These are phyloP conservation scores for Dasyornis broadbenti DNA, from an alignment of 2,113 vertebrate genomes.

Conservation along the genomic window DNA sequence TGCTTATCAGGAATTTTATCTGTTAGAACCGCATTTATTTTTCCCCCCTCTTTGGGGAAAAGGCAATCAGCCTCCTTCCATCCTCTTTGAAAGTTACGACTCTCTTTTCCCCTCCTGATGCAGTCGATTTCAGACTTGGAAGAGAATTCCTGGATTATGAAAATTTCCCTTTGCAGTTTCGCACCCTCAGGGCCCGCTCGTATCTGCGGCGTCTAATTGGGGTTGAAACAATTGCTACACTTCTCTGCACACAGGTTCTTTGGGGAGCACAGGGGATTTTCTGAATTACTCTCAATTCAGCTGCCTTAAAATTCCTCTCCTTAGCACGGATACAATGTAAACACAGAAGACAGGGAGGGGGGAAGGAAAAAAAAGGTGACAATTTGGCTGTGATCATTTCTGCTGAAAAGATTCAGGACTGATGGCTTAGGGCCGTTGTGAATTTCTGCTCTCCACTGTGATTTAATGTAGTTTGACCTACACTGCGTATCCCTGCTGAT, in stretches of 20 bases:
- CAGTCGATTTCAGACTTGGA: background rate
- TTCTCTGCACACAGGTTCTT: background rate
- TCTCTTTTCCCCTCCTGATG: background rate
- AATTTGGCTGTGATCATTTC: background rate
- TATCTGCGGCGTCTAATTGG: background rate
- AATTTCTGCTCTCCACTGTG: background rate
- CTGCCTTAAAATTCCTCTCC: background rate
- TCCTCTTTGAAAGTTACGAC: background rate
- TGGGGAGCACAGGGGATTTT: background rate
- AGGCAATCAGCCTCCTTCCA: background rate
- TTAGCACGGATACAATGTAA: background rate
- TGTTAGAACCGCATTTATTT: background rate
- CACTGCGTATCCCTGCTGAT: background rate
- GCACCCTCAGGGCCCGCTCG: background rate
- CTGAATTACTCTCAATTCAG: background rate
- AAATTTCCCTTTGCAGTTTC: background rate
- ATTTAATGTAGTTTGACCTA: constrained; percentile 9
- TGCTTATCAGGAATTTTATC: background rate
- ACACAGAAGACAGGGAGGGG: background rate
- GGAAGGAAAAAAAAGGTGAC: no score
- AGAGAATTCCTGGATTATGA: background rate
- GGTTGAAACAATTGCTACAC: background rate
- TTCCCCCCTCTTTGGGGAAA: no score
- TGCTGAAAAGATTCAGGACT: background rate
- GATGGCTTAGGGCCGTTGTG: background rate